phyloP scores from a whole-genome alignment of 2,888 invertebrate genomes.

The Herminia tarsipennalis region DNA sequence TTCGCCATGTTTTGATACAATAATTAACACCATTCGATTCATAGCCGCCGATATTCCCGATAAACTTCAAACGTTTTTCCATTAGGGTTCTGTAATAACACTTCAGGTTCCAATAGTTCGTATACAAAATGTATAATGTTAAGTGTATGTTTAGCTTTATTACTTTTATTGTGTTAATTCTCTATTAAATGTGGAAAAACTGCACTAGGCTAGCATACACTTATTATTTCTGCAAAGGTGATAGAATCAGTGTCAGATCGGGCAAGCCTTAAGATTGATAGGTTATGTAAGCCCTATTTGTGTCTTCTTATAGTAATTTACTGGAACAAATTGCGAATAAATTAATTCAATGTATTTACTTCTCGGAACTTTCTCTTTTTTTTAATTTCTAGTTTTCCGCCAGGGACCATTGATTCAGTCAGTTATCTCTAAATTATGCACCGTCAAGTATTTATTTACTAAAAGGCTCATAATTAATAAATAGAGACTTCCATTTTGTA shows the following conservation, averaged over 20 bases:
- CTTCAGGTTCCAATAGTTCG: constrained; percentile 7
- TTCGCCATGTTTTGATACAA: constrained; percentile 22
- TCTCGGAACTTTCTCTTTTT: too few relatives aligned
- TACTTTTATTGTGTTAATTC: neutral
- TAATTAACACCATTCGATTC: constrained; percentile 14
- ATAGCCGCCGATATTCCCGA: constrained; percentile 12
- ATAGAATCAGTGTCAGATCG: too few relatives aligned
- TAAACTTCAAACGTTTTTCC: constrained; percentile 27
- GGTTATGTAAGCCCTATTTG: too few relatives aligned
- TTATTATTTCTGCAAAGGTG: neutral
- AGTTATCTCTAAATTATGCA: too few relatives aligned
- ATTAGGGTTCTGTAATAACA: constrained; percentile 32
- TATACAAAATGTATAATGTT: constrained; percentile 4
- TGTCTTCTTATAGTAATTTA: too few relatives aligned
- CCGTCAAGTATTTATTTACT: too few relatives aligned
- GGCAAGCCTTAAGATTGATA: too few relatives aligned
- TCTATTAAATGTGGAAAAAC: neutral
- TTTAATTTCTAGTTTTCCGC: too few relatives aligned
- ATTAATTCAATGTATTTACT: too few relatives aligned
- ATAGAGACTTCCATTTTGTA: constrained; percentile 9
- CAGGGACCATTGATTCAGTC: too few relatives aligned
- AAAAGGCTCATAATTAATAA: too few relatives aligned
- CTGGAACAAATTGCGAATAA: too few relatives aligned
- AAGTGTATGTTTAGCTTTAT: neutral
- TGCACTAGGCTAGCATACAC: neutral